Percentiles rank a stretch among this genome's conserved stretches.
These are phyloP conservation scores for Drosophila bifasciata DNA, from an alignment of 1,140 invertebrate genomes.

Conservation along the genomic window DNA sequence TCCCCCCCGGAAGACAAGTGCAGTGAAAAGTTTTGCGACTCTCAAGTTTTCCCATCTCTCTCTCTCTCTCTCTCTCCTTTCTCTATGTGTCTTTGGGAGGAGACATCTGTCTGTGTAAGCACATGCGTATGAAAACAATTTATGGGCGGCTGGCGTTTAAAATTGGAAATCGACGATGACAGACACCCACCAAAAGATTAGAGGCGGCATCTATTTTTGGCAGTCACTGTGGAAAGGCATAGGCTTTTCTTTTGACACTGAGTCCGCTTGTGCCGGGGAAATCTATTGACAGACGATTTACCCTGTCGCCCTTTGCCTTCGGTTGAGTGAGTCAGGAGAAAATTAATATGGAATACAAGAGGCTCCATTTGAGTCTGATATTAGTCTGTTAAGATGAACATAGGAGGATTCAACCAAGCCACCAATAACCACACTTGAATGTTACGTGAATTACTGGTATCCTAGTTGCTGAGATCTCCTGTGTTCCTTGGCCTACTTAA, in stretches of 20 bases:
- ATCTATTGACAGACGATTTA: background rate
- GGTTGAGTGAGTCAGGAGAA: too few species aligned
- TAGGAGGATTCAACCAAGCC: too few species aligned
- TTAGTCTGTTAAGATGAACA: too few species aligned
- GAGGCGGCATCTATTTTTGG: slow-evolving; percentile 52
- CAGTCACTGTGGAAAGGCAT: slow-evolving; percentile 25
- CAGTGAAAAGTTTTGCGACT: slow-evolving; percentile 69
- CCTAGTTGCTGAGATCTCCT: too few species aligned
- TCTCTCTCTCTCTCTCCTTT: slow-evolving; percentile 4
- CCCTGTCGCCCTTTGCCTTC: background rate
- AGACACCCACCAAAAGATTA: slow-evolving; percentile 33
- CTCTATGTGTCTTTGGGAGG: slow-evolving; percentile 12
- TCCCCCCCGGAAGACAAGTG: slow-evolving; percentile 63
- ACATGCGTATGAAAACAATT: slow-evolving; percentile 61
- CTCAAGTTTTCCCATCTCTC: slow-evolving; percentile 61
- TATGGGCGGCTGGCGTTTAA: slow-evolving; percentile 71
- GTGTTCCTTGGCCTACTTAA: too few species aligned
- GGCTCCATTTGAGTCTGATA: too few species aligned
- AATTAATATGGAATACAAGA: too few species aligned
- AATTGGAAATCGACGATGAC: slow-evolving; percentile 55
- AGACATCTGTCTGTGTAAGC: slow-evolving; percentile 38
- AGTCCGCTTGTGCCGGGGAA: background rate
- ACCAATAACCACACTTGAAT: too few species aligned
- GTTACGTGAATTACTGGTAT: too few species aligned
- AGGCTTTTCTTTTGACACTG: slow-evolving; percentile 18